Evolutionary conservation across 2,113 vertebrate genomes (phyloP).

Genomic region (Pogona vitticeps): DNA sequence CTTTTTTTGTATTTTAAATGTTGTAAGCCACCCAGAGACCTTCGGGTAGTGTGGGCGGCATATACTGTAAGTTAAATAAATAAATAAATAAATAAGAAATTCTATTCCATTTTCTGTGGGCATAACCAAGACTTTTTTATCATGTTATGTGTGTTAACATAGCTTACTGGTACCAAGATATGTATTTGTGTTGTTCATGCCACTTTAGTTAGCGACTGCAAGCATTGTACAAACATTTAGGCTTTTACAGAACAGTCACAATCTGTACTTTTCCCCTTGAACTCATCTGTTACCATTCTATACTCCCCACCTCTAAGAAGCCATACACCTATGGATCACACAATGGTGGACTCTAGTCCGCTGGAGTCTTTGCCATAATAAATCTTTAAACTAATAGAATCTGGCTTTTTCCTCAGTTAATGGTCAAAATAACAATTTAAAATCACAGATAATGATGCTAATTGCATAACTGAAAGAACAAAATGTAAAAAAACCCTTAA

Average conservation of each 20-base stretch:
- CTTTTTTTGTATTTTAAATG: too few relatives aligned
- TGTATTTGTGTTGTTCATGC: background rate
- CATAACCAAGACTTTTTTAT: background rate
- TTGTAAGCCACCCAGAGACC: too few relatives aligned
- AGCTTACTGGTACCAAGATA: background rate
- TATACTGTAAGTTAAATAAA: too few relatives aligned
- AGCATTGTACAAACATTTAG: background rate
- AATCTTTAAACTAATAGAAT: too few relatives aligned
- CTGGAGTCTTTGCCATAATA: background rate
- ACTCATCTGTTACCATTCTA: background rate
- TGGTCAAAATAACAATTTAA: too few relatives aligned
- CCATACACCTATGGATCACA: background rate
- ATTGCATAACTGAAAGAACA: too few relatives aligned
- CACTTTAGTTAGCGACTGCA: background rate
- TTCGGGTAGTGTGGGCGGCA: too few relatives aligned
- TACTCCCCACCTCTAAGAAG: background rate
- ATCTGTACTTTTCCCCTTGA: background rate
- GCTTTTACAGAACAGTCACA: background rate
- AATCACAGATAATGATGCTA: too few relatives aligned
- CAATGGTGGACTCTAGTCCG: background rate
- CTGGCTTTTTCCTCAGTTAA: too few relatives aligned
- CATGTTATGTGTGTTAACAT: background rate
- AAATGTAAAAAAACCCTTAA: too few relatives aligned
- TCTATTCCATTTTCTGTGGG: background rate
- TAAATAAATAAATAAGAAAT: background rate